phyloP scores from a whole-genome alignment of 2,888 invertebrate species.

The Aspidiotus rigidus region DNA sequence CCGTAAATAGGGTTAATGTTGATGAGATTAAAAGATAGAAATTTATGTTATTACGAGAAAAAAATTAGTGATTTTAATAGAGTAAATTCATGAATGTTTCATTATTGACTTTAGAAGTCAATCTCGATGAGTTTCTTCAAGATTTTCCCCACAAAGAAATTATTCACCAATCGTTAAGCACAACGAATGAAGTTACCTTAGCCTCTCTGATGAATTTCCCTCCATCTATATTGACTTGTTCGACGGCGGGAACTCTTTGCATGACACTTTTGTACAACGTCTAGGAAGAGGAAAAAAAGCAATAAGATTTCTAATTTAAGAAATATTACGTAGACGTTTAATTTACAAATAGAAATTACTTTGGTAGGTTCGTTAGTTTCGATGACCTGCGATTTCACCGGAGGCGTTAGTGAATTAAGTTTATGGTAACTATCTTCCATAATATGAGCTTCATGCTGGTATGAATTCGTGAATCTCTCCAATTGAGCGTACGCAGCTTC shows the following conservation, averaged over 20 bases:
- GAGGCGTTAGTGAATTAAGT: slow-evolving; percentile 63
- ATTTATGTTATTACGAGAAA: slow-evolving; percentile 2
- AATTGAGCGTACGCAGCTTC: slow-evolving; percentile 84
- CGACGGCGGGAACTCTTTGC: slow-evolving; percentile 87
- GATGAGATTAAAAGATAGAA: background rate
- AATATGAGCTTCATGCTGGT: slow-evolving; percentile 72
- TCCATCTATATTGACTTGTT: slow-evolving; percentile 89
- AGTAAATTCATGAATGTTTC: background rate
- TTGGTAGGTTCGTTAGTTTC: slow-evolving; percentile 70
- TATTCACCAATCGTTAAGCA: too few relatives aligned
- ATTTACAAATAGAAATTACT: slow-evolving; percentile 47
- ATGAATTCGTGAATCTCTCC: slow-evolving; percentile 79
- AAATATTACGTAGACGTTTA: background rate
- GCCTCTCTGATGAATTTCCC: slow-evolving; percentile 93
- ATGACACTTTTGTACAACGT: slow-evolving; percentile 84
- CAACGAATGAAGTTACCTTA: slow-evolving; percentile 62
- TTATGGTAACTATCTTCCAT: slow-evolving; percentile 75
- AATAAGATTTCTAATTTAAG: background rate
- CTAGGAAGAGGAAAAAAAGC: slow-evolving; percentile 47
- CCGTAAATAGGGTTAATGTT: slow-evolving; percentile 33
- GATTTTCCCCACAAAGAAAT: too few relatives aligned
- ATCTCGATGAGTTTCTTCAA: background rate
- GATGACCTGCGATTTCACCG: slow-evolving; percentile 53
- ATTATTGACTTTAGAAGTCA: background rate
- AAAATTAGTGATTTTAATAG: slow-evolving; percentile 6